Evolutionary conservation across 1,140 invertebrate genomes (phyloP), one percentile per base, ranked within the genome.

Genomic region (Zaprionus tsacasi): DNA sequence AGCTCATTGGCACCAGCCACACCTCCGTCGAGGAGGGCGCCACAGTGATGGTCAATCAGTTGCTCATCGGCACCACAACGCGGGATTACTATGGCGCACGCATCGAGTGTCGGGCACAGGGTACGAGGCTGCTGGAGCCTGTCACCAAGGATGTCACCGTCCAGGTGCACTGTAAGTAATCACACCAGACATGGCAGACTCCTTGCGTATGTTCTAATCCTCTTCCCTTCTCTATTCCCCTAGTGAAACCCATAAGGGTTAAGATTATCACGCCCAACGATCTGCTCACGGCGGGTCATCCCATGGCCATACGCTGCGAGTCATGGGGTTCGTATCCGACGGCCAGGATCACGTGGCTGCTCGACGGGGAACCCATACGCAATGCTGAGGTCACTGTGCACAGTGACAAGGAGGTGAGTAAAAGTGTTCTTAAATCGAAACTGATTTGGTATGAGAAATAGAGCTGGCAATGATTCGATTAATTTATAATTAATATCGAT

Each of bases 281-380:
- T 48, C 92, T 94, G 54, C 93, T 96, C 60, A 94, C 94, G 27
- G 95, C 94, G 1, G 94, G 94, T 2, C 94, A 94, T 75, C 93
- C 94, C 3, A 93, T 96, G 72, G 94, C 94, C 55, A 93, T 95
- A 13, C 93, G 93, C 70, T 97, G 96, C 91, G 94, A 96, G 81
- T 95, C 95, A 58, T 95, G 94, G 92, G 96, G 96, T 33, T 96
- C 96, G 21, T 94, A 95, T 89, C 96, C 96, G 8, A 94, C 96
- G 17, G 96, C 96, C 12, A 95, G 95, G 79, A 94, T 97, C 64
- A 93, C 94, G 56, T 96, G 96, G 96, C 94, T 95, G 61, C 93
- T 96, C 25, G 95, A 95, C 61, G 95, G 95, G 55, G 94, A 94
- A 72, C 93, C 94, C 76, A 94, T 96, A 82, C 94, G 94, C n/a